Evolutionary conservation across 2,113 vertebrate species (phyloP).

Genomic region (Corythaeola cristata): DNA sequence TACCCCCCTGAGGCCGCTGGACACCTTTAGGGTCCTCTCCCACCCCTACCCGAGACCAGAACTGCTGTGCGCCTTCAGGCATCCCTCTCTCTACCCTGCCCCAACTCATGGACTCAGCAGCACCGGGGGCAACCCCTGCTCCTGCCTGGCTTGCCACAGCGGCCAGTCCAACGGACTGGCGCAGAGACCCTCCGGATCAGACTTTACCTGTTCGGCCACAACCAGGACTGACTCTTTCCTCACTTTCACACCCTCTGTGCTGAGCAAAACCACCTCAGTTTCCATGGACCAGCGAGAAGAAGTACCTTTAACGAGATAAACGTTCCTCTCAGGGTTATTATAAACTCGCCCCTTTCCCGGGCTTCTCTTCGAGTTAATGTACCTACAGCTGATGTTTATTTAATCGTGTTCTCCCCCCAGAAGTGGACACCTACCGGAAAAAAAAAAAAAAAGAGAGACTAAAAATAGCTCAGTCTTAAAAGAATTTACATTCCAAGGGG

Average conservation of each 20-base stretch:
- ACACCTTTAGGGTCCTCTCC: slow-evolving; percentile 93
- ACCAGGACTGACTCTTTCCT: slow-evolving; percentile 96
- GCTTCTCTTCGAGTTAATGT: neutral
- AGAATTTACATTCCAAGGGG: neutral
- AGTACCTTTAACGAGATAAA: slow-evolving; percentile 97
- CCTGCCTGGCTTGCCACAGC: slow-evolving; percentile 92
- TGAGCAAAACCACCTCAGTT: slow-evolving; percentile 92
- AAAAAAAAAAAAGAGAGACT: neutral
- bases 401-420: slow-evolving; percentile 16
- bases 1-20: slow-evolving; percentile 89
- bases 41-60: slow-evolving; percentile 96
- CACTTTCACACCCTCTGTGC: slow-evolving; percentile 93
- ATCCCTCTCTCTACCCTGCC: slow-evolving; percentile 89
- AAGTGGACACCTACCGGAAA: neutral
- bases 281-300: slow-evolving; percentile 97
- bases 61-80: slow-evolving; percentile 95
- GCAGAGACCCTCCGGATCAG: slow-evolving; percentile 84
- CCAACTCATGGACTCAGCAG: slow-evolving; percentile 87
- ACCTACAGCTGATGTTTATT: slow-evolving; percentile 34
- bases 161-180: slow-evolving; percentile 83
- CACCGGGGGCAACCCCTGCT: slow-evolving; percentile 86
- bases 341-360: neutral
- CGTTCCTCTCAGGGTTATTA: slow-evolving; percentile 41
- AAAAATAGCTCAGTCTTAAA: neutral
- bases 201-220: slow-evolving; percentile 92